Conservation (phyloP, 2,888 invertebrate species). For the Xestia sexstrigata region DNA sequence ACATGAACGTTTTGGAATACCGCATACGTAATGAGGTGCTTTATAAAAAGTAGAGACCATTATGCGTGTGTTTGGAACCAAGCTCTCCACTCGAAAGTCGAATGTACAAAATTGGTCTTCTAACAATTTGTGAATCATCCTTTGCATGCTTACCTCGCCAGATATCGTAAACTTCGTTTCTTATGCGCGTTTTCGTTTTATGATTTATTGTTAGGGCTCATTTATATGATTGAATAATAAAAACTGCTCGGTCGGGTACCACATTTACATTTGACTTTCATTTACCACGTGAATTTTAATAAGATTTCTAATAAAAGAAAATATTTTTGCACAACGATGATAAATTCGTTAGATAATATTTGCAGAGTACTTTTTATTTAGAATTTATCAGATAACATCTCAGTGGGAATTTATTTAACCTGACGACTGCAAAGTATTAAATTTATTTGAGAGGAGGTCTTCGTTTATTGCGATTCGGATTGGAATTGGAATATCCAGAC, state of each 20-base stretch:
- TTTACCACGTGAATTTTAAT: conserved; percentile 68
- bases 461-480: conserved; percentile 69
- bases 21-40: conserved; percentile 60
- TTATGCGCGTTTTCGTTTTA: conserved; percentile 69
- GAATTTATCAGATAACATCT: conserved; percentile 65
- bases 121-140: conserved; percentile 66
- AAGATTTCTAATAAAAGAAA: conserved; percentile 63
- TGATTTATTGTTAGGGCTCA: conserved; percentile 68
- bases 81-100: conserved; percentile 66
- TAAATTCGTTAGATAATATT: conserved; percentile 60
- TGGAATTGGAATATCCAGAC: conserved; percentile 70
- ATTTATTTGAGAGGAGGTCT: conserved; percentile 68
- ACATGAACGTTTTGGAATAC: conserved; percentile 66
- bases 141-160: conserved; percentile 63
- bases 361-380: conserved; percentile 64
- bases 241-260: conserved; percentile 63
- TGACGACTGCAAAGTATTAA: conserved; percentile 68
- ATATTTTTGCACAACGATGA: conserved; percentile 56
- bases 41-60: conserved; percentile 58
- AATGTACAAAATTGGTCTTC: conserved; percentile 71
- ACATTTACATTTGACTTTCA: conserved; percentile 69
- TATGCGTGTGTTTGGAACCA: conserved; percentile 59
- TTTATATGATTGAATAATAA: conserved; percentile 72
- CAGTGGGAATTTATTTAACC: conserved; percentile 67
- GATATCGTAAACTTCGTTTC: conserved; percentile 71